Evolutionary conservation across 2,797 vertebrate species (phyloP).

Genomic region (Brotula barbata): DNA sequence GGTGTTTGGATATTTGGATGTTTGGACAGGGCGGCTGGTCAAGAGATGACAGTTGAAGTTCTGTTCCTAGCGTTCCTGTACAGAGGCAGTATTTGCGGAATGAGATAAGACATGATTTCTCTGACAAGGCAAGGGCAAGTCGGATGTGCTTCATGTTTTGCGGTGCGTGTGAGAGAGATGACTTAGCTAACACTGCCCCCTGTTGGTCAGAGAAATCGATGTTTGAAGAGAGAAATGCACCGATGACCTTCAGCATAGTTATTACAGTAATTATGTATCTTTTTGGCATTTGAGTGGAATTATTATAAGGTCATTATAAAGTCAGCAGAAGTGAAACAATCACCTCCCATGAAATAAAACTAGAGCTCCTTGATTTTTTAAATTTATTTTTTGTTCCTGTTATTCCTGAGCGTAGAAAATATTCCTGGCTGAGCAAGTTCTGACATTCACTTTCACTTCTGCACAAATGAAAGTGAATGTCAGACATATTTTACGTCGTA

Average conservation of each 20-base stretch:
- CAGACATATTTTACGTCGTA: background rate
- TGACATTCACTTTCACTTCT: background rate
- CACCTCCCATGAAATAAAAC: background rate
- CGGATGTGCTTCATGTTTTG: conserved; percentile 38
- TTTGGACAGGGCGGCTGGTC: conserved; percentile 65
- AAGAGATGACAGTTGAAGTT: conserved; percentile 60
- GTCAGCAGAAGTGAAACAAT: background rate
- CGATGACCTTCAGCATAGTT: background rate
- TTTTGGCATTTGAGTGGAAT: background rate
- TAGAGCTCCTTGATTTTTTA: background rate
- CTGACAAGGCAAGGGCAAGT: conserved; percentile 55
- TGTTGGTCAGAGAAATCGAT: conserved; percentile 25
- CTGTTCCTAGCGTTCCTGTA: conserved; percentile 43
- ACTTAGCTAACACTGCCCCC: conserved; percentile 63
- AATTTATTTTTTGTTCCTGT: background rate
- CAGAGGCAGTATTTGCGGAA: conserved; percentile 57
- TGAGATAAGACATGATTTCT: conserved; percentile 67
- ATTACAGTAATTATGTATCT: background rate
- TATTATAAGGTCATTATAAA: background rate
- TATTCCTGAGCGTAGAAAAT: background rate
- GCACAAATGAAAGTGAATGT: background rate
- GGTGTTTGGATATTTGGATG: conserved; percentile 59
- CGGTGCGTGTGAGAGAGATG: background rate
- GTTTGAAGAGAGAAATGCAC: background rate
- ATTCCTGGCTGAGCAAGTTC: background rate